Evolutionary conservation across 2,888 invertebrate species (phyloP), one percentile per base, ranked within the genome.

Genomic region (Heterodera filipjevi): DNA sequence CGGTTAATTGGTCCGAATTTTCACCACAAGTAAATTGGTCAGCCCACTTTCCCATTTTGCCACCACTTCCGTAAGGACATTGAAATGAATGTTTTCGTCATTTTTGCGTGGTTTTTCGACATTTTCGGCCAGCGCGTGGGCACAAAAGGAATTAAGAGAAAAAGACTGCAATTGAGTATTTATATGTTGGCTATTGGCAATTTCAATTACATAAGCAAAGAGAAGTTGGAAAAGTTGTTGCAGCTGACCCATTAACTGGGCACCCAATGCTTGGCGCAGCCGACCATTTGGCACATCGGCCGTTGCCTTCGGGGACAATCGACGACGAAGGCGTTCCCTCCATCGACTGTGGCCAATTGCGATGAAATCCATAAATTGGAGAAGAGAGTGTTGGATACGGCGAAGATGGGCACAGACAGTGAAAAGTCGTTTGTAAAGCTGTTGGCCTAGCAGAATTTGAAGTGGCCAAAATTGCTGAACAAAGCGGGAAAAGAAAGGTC

Each of bases 181-280:
- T 27, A 59, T 10, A 1, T 27, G n/a, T 30, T 59, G 19, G 22
- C 8, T 59, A 10, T 27, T 27, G 10, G 1, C 27, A 59, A n/a
- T 12, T n/a, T 12, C 39, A 59, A 8, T 59, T 27, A 59, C 59
- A 59, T 59, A 22, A 27, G 27, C 27, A 27, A 59, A 59, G 5
- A 59, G 59, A 59, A 59, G 59, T n/a, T 59, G 59, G 59, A 59
- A n/a, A n/a, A 59, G 59, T 27, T n/a, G 27, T 22, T 59, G 59
- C 59, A 59, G 59, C 59, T 59, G 59, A 10, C 59, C 27, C n/a
- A 27, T 59, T 1, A 59, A 27, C 5, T 27, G 59, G 27, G 27
- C 27, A 12, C 59, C 59, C 59, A 59, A 59, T 27, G 59, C 59
- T 12, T 27, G n/a, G 27, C 59, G 5, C 59, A 59, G 27, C n/a